Evolutionary conservation across 1,140 invertebrate genomes (phyloP), one percentile per base, ranked within the genome.

Genomic region (Phenacoccus solenopsis): DNA sequence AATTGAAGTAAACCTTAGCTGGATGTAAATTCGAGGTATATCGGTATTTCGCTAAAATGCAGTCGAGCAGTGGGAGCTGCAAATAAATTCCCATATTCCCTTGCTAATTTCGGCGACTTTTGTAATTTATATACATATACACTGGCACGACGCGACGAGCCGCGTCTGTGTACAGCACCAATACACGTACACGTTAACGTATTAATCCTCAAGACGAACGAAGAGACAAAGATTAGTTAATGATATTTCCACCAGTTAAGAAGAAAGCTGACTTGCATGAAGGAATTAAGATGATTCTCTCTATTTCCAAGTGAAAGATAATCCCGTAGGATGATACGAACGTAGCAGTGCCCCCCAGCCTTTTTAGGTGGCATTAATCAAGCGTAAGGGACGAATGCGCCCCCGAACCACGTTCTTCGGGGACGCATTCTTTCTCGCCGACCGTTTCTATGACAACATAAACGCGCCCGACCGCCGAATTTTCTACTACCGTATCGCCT

Each of bases 21-120:
- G 38, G 20, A 49, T 49, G 20, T 49, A 49, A 49, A 16, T n/a
- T n/a, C 16, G 38, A 49, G 20, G 20, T 49, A 49, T n/a, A 49
- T n/a, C 4, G 2, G 38, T 49, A 49, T 49, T 49, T 49, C 38
- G 20, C 38, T 49, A 49, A 49, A 49, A 49, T 49, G 38, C 38
- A 49, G 38, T 49, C 38, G 16, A 49, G 12, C 38, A 16, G 22
- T 64, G 59, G 59, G 59, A 25, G 21, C 22, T 3, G 9, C 20
- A 64, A 64, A 64, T 64, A 64, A 64, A 64, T 64, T 64, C 59
- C 59, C 59, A 64, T 25, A 64, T 64, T 64, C 59, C 59, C 59
- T 64, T 27, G 59, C 59, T 64, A 64, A 64, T 64, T 64, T 64
- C 10, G 9, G 25, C 59, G 59, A 25, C 59, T 27, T 64, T 64